A percentile compares a stretch with the other conserved stretches of the same genome.
phyloP scores from a whole-genome alignment of 1,140 invertebrate species.

The Orius laevigatus region DNA sequence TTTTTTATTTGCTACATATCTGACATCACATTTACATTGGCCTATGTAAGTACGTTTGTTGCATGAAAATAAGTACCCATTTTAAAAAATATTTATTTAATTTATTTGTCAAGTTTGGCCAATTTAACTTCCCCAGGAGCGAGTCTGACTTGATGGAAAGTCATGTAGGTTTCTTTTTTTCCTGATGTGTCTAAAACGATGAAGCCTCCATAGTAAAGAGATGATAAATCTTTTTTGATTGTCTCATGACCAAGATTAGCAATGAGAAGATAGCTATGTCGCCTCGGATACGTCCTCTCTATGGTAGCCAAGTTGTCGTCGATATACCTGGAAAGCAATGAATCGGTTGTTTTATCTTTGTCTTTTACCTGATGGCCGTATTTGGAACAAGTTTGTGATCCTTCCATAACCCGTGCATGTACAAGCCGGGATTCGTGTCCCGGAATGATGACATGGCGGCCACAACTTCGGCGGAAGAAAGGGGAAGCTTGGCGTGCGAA shows the following conservation, averaged over 20 bases:
- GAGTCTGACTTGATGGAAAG: conserved; percentile 45
- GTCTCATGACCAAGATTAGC: conserved; percentile 43
- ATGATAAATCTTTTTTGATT: conserved; percentile 48
- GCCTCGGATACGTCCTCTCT: conserved; percentile 56
- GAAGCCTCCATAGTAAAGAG: conserved; percentile 55
- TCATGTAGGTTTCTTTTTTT: conserved; percentile 39
- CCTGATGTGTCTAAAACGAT: conserved; percentile 42
- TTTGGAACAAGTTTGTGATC: conserved; percentile 40
- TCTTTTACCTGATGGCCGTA: conserved; percentile 37
- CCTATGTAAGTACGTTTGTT: no score
- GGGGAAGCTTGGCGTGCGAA: conserved; percentile 24
- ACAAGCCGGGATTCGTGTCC: conserved; percentile 43
- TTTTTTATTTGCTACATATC: no score
- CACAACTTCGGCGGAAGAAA: conserved; percentile 33
- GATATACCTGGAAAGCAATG: conserved; percentile 28
- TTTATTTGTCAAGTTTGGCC: conserved; percentile 46
- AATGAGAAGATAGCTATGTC: conserved; percentile 53
- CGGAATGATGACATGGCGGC: conserved; percentile 37
- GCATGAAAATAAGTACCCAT: no score
- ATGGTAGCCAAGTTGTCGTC: conserved; percentile 47
- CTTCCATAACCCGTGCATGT: conserved; percentile 46
- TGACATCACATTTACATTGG: no score
- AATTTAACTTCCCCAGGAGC: conserved; percentile 42
- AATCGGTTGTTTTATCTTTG: neutral
- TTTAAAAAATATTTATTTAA: no score